phyloP scores from a whole-genome alignment of 2,797 vertebrate species.

The Crenuchus spilurus region DNA sequence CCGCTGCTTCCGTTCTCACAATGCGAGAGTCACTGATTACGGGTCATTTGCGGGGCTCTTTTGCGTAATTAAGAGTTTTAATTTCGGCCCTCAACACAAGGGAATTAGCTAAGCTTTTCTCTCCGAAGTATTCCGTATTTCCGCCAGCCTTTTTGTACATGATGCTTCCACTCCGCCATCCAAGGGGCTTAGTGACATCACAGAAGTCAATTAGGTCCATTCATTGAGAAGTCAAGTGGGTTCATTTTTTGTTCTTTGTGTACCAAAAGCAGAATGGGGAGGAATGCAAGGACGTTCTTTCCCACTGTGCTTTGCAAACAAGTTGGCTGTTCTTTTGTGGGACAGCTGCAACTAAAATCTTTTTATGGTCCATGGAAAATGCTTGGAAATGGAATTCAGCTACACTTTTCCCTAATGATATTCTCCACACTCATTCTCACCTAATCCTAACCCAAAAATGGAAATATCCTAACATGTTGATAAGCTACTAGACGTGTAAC shows the following conservation, averaged over 20 bases:
- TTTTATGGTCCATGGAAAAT: background rate
- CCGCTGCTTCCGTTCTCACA: constrained; percentile 56
- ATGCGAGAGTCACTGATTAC: constrained; percentile 70
- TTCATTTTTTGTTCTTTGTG: constrained; percentile 62
- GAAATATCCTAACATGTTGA: too few relatives aligned
- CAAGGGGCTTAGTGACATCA: constrained; percentile 71
- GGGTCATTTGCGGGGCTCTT: constrained; percentile 73
- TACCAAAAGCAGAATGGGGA: constrained; percentile 2
- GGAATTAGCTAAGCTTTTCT: constrained; percentile 72
- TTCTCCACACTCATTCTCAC: too few relatives aligned
- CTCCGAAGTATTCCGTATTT: constrained; percentile 65
- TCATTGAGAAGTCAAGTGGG: constrained; percentile 61
- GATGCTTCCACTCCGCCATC: constrained; percentile 53
- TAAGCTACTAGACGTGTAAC: too few relatives aligned
- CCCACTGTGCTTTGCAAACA: background rate
- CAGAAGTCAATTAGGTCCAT: constrained; percentile 75
- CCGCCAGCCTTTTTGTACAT: constrained; percentile 57
- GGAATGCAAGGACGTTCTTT: constrained; percentile 4
- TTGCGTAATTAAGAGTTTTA: constrained; percentile 79
- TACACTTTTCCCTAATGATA: too few relatives aligned
- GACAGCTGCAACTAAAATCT: background rate
- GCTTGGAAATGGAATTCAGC: too few relatives aligned
- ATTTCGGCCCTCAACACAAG: constrained; percentile 73
- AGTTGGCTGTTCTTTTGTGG: background rate
- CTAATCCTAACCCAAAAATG: too few relatives aligned